These are phyloP conservation scores for Apteryx mantelli DNA, from an alignment of 2,113 vertebrate genomes.

Conservation along the genomic window DNA sequence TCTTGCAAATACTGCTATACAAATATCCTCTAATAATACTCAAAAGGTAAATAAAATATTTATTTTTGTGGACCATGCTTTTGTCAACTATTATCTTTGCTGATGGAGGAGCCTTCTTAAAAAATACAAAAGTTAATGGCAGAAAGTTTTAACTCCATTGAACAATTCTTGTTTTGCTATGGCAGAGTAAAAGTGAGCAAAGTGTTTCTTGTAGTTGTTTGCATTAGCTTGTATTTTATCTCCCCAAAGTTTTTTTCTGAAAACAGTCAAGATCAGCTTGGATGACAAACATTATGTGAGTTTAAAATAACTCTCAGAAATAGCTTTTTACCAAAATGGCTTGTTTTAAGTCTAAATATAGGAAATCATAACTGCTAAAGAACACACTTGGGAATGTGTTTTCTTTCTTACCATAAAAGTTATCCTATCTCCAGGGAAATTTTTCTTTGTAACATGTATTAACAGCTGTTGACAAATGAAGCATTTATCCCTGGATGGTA, in stretches of 20 bases:
- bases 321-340: neutral
- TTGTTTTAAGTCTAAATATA: neutral
- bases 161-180: neutral
- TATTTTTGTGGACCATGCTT: neutral
- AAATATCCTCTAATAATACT: slow-evolving; percentile 33
- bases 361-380: neutral
- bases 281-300: neutral
- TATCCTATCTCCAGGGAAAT: neutral
- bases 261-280: neutral
- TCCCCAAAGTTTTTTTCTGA: neutral
- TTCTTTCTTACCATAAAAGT: neutral
- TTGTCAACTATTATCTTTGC: slow-evolving; percentile 35
- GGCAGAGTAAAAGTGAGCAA: neutral
- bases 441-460: neutral
- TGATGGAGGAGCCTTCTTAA: slow-evolving; percentile 28
- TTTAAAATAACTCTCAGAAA: neutral
- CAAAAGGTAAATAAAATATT: slow-evolving; percentile 52
- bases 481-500: neutral
- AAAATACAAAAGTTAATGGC: slow-evolving; percentile 49
- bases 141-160: neutral
- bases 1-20: slow-evolving; percentile 25
- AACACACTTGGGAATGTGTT: neutral
- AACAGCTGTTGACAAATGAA: neutral
- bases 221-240: neutral
- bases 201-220: neutral